These are phyloP conservation scores for Barbus barbus DNA, from an alignment of 2,113 vertebrate genomes.

Conservation along the genomic window DNA sequence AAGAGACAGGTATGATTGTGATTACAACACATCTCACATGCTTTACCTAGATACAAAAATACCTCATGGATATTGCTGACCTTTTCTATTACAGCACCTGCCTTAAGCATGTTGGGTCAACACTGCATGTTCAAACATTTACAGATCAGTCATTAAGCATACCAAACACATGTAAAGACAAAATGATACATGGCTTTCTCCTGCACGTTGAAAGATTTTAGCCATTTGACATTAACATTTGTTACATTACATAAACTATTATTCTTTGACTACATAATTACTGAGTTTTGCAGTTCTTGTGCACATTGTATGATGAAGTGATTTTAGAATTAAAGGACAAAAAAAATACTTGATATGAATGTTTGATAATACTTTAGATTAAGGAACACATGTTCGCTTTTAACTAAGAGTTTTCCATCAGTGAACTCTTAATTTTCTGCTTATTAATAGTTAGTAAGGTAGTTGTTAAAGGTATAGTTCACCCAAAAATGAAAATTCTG, in stretches of 20 bases:
- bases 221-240: not conserved
- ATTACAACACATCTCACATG: not conserved
- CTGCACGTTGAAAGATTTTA: not conserved
- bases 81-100: not conserved
- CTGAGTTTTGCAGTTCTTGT: not conserved
- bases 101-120: not conserved
- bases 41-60: not conserved
- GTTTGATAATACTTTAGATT: not conserved
- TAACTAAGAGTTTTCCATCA: too few relatives aligned
- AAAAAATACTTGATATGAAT: not conserved
- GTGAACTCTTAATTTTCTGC: too few relatives aligned
- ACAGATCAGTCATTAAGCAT: not conserved
- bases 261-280: not conserved
- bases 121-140: slow-evolving; percentile 15
- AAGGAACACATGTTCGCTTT: too few relatives aligned
- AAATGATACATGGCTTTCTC: not conserved
- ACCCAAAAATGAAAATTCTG: too few relatives aligned
- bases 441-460: too few relatives aligned
- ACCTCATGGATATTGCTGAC: not conserved
- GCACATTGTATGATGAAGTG: not conserved
- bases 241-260: not conserved
- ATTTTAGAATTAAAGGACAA: not conserved
- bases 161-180: not conserved
- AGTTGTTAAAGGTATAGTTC: too few relatives aligned
- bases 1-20: slow-evolving; percentile 84